Conservation (phyloP, 2,888 invertebrate species). For the Drosophila birchii region DNA sequence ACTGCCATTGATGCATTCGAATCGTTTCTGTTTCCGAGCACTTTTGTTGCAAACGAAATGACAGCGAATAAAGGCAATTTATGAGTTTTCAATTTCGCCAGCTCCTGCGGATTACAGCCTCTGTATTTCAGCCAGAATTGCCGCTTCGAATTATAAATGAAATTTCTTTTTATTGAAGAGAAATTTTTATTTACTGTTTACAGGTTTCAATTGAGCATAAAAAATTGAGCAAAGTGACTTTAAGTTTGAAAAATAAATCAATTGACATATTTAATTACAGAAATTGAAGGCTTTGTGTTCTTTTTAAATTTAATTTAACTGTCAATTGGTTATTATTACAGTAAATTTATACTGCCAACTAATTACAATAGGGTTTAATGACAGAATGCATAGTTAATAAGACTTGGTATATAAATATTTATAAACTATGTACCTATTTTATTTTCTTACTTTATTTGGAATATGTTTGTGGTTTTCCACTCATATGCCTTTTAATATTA, state of each 20-base stretch:
- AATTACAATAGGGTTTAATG: not conserved
- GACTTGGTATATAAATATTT: not conserved
- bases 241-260: not conserved
- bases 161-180: constrained; percentile 14
- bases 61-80: constrained; percentile 34
- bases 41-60: constrained; percentile 31
- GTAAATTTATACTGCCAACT: not conserved
- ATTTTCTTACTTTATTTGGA: not conserved
- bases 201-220: not conserved
- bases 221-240: not conserved
- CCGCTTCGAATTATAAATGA: constrained; percentile 22
- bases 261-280: not conserved
- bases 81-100: constrained; percentile 39
- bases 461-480: not conserved
- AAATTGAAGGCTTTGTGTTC: not conserved
- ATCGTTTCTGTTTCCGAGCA: constrained; percentile 11
- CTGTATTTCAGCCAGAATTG: constrained; percentile 11
- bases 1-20: constrained; percentile 29
- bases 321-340: not conserved
- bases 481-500: not conserved
- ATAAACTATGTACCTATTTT: no score
- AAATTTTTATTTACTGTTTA: constrained; percentile 17
- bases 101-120: constrained; percentile 16
- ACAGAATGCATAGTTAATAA: not conserved
- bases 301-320: no score